Percentiles rank a stretch among this genome's conserved stretches.
These are phyloP conservation scores for Chrysogorgia sp. DNA, from an alignment of 92 coral and sea anemone species.

Conservation along the genomic window DNA sequence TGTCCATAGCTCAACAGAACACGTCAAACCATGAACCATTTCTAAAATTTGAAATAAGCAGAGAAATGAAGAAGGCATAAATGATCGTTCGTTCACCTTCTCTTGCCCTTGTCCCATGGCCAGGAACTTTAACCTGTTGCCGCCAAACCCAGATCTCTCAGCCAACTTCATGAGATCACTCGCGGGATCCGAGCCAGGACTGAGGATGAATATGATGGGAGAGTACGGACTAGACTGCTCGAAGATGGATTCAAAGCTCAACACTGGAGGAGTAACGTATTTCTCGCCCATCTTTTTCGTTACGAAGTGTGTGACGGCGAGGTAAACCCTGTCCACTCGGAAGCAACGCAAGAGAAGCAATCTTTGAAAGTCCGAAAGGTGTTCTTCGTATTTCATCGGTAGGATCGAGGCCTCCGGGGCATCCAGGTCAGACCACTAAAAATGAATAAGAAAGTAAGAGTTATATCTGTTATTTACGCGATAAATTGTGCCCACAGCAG, in stretches of 20 bases:
- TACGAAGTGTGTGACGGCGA: slow-evolving; percentile 98
- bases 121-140: slow-evolving; percentile 89
- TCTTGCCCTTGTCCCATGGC: slow-evolving; percentile 99
- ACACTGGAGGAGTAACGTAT: slow-evolving; percentile 98
- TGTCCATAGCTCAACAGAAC: no score
- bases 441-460: not conserved
- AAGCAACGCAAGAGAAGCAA: slow-evolving; percentile 90
- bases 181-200: slow-evolving; percentile 99
- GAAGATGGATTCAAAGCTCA: slow-evolving; percentile 93
- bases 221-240: slow-evolving; percentile 96
- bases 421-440: slow-evolving; percentile 90
- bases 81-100: slow-evolving; percentile 68
- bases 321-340: slow-evolving; percentile 96
- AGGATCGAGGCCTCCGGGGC: slow-evolving; percentile 89
- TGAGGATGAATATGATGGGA: slow-evolving; percentile 94
- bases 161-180: slow-evolving; percentile 99
- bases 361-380: slow-evolving; percentile 91
- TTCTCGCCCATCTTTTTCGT: slow-evolving; percentile 99
- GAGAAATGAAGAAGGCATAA: no score
- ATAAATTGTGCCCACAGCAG: not conserved
- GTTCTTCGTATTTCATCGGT: slow-evolving; percentile 95
- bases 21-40: no score
- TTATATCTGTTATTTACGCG: not conserved
- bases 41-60: no score
- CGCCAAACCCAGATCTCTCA: slow-evolving; percentile 98